Evolutionary conservation across 92 coral and sea anemone species (phyloP).

Genomic region (Porites divaricata): DNA sequence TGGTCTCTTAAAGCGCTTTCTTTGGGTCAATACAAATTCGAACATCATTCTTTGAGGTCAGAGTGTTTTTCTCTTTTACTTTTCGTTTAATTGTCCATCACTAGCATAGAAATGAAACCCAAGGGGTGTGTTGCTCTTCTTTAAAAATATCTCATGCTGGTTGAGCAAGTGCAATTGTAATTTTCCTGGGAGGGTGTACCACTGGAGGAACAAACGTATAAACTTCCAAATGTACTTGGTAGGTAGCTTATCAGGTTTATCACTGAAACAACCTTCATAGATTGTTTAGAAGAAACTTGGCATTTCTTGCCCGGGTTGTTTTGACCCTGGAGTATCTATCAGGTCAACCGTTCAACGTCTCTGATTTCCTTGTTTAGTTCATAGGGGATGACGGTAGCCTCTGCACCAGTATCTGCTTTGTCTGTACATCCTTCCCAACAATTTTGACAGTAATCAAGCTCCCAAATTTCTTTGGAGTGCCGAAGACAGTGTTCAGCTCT

Average conservation of each 20-base stretch:
- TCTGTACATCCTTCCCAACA: background rate
- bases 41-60: conserved; percentile 22
- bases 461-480: background rate
- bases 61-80: background rate
- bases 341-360: conserved; percentile 66
- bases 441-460: too few relatives aligned
- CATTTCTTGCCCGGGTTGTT: background rate
- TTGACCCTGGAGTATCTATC: conserved; percentile 24
- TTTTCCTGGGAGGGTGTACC: conserved; percentile 57
- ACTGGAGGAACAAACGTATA: conserved; percentile 34
- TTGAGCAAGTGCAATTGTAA: conserved; percentile 44
- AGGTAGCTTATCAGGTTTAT: conserved; percentile 53
- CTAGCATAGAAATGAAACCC: conserved; percentile 52
- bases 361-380: conserved; percentile 30
- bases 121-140: conserved; percentile 58
- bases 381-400: conserved; percentile 57
- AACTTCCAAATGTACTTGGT: conserved; percentile 45
- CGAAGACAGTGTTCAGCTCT: background rate
- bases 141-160: conserved; percentile 55
- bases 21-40: conserved; percentile 56
- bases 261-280: conserved; percentile 61
- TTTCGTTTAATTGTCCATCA: conserved; percentile 48
- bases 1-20: too few relatives aligned
- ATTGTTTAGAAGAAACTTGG: conserved; percentile 20
- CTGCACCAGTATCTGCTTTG: conserved; percentile 73